These are phyloP conservation scores for Grallaria varia DNA, from an alignment of 2,113 vertebrate species.

Conservation along the genomic window DNA sequence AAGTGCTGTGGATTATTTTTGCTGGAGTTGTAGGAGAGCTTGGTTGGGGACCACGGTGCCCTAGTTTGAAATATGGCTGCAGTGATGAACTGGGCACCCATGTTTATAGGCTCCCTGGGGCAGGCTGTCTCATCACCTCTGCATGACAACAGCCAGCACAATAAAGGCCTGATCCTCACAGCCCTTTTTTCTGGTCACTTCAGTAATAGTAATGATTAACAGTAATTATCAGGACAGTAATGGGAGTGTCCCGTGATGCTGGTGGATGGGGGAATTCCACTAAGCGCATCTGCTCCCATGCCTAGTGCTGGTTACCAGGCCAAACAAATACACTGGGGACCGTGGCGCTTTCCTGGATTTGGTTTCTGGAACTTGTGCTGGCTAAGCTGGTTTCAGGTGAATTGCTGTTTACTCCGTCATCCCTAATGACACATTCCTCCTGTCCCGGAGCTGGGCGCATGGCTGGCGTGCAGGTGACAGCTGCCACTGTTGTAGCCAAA, in stretches of 20 bases:
- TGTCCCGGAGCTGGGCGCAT: neutral
- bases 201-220: slow-evolving; percentile 52
- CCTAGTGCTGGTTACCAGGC: slow-evolving; percentile 5
- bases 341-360: slow-evolving; percentile 2
- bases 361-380: neutral
- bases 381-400: slow-evolving; percentile 42
- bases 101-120: slow-evolving; percentile 38
- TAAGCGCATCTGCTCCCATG: slow-evolving; percentile 13
- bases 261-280: slow-evolving; percentile 65
- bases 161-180: neutral
- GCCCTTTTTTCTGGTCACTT: neutral
- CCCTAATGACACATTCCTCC: neutral
- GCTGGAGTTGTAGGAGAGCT: neutral
- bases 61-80: neutral
- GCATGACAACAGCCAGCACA: slow-evolving; percentile 10
- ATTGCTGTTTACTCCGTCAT: slow-evolving; percentile 47
- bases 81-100: neutral
- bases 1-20: neutral
- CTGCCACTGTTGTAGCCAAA: neutral
- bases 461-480: neutral
- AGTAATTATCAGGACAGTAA: slow-evolving; percentile 57
- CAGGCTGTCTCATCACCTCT: slow-evolving; percentile 35
- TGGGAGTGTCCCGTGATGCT: slow-evolving; percentile 52
- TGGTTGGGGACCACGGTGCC: neutral
- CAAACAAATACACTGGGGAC: slow-evolving; percentile 23